Conservation (phyloP, 2,797 vertebrate species). For the Lepilemur septentrionalis region DNA sequence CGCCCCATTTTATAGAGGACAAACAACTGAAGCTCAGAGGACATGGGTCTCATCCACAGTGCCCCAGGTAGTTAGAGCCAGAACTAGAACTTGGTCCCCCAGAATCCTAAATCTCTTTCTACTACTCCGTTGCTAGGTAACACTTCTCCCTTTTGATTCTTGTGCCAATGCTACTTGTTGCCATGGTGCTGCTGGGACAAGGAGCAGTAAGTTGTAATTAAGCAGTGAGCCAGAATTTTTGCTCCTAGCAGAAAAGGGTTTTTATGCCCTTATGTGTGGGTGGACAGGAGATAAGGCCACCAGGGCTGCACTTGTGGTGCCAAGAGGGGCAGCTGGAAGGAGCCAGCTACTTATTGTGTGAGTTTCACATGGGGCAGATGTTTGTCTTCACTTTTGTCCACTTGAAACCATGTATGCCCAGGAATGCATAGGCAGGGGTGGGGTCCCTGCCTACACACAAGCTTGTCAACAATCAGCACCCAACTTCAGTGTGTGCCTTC, state of each 20-base stretch:
- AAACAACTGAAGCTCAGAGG: neutral
- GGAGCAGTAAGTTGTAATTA: conserved; percentile 74
- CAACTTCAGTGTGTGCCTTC: neutral
- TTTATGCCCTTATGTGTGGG: conserved; percentile 35
- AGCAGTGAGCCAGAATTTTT: conserved; percentile 57
- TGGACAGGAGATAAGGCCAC: neutral
- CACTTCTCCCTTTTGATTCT: conserved; percentile 57
- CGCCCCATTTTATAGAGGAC: neutral
- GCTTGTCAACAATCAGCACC: neutral
- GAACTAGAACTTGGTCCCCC: conserved; percentile 52
- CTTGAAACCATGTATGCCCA: neutral
- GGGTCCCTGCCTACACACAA: neutral
- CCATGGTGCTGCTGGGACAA: conserved; percentile 75
- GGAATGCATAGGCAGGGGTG: neutral
- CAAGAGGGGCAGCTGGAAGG: neutral
- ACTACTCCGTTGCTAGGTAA: conserved; percentile 73
- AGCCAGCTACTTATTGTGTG: neutral
- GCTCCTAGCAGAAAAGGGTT: conserved; percentile 54
- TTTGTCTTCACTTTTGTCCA: neutral
- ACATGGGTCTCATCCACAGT: neutral
- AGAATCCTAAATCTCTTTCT: conserved; percentile 28
- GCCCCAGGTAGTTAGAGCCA: neutral
- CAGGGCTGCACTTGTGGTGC: neutral
- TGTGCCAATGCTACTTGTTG: conserved; percentile 77
- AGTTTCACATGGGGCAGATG: neutral